These are phyloP conservation scores for Simalia tracyae DNA, from an alignment of 2,797 vertebrate species.

Conservation along the genomic window DNA sequence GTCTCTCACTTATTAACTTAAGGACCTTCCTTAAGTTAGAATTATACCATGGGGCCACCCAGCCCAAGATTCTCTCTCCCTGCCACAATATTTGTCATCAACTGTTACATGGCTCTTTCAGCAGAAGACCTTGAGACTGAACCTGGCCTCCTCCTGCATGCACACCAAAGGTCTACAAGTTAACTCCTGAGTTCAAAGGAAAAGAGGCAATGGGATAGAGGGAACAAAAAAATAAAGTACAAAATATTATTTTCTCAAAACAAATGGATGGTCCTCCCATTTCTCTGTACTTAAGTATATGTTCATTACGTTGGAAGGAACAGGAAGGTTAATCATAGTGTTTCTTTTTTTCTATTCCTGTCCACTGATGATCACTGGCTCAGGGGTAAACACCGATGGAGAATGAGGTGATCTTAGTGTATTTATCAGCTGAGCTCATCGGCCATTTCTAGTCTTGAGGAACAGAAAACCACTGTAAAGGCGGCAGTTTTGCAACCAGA, in stretches of 20 bases:
- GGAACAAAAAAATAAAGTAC: neutral
- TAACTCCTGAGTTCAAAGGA: neutral
- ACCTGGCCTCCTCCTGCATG: neutral
- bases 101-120: neutral
- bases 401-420: neutral
- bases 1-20: neutral
- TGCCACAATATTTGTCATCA: neutral
- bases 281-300: neutral
- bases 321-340: neutral
- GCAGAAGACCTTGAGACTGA: neutral
- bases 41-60: too few species aligned
- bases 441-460: neutral
- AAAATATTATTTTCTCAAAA: too few species aligned
- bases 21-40: too few species aligned
- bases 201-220: neutral
- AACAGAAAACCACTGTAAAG: neutral
- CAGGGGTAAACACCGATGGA: neutral
- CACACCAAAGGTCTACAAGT: neutral
- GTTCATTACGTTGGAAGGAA: neutral
- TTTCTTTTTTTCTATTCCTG: neutral
- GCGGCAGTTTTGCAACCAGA: neutral
- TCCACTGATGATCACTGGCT: neutral
- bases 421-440: slow-evolving; percentile 19
- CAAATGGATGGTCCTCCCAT: neutral
- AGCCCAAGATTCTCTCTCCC: too few species aligned